Evolutionary conservation across 2,797 vertebrate genomes (phyloP).

Genomic region (Nannoperca obscura): DNA sequence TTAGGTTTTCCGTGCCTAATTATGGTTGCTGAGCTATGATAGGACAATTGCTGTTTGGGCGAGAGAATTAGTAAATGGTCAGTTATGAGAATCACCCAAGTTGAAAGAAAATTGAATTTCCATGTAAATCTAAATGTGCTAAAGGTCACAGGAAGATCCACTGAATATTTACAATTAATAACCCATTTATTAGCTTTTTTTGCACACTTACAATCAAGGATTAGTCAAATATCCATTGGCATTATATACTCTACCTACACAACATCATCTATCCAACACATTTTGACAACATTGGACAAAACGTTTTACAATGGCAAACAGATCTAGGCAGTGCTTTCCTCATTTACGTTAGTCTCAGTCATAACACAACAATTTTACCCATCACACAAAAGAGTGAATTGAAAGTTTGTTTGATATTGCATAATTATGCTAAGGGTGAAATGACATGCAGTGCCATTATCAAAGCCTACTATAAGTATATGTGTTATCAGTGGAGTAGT

Average conservation of each 20-base stretch:
- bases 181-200: constrained; percentile 83
- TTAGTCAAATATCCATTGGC: constrained; percentile 76
- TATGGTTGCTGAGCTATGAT: background rate
- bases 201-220: constrained; percentile 84
- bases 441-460: constrained; percentile 82
- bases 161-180: constrained; percentile 60
- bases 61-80: background rate
- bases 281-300: constrained; percentile 77
- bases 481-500: constrained; percentile 72
- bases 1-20: background rate
- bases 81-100: background rate
- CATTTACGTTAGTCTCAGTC: constrained; percentile 42
- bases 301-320: constrained; percentile 80
- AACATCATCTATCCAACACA: constrained; percentile 80
- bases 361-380: constrained; percentile 54
- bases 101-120: background rate
- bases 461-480: constrained; percentile 70
- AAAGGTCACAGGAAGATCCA: constrained; percentile 41
- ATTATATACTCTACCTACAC: constrained; percentile 76
- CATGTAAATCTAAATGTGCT: background rate
- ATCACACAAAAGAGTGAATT: constrained; percentile 69
- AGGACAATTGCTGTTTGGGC: fast-evolving
- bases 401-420: constrained; percentile 75
- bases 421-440: constrained; percentile 79
- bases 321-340: constrained; percentile 76